phyloP scores from a whole-genome alignment of 2,797 vertebrate genomes.

The Megaceryle alcyon region DNA sequence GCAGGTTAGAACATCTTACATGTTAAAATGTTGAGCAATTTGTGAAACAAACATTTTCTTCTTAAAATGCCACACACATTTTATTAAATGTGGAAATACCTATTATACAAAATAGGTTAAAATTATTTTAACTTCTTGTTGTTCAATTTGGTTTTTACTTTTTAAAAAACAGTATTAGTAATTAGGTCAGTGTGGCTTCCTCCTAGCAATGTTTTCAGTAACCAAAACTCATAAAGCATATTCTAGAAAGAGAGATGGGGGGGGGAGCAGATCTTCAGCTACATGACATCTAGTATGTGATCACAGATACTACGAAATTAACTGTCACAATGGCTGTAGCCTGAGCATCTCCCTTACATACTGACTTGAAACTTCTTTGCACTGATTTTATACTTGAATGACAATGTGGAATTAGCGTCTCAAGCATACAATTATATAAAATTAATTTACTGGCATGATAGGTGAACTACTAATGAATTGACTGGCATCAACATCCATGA shows the following conservation, averaged over 20 bases:
- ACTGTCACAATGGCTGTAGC: not conserved
- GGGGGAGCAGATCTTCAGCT: not conserved
- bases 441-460: not conserved
- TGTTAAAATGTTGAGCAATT: not conserved
- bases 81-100: not conserved
- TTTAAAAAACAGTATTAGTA: not conserved
- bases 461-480: not conserved
- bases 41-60: not conserved
- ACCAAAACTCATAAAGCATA: not conserved
- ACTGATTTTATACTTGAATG: not conserved
- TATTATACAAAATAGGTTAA: not conserved
- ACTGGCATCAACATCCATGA: not conserved
- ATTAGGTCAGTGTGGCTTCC: not conserved
- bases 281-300: accelerated
- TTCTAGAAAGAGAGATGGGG: not conserved
- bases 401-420: not conserved
- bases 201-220: not conserved
- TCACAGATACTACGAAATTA: not conserved
- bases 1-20: not conserved
- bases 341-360: not conserved
- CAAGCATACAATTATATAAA: not conserved
- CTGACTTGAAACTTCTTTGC: not conserved
- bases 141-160: not conserved
- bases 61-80: not conserved
- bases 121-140: not conserved